Conservation (phyloP, 2,888 invertebrate species). For the Pristionchus mayeri region DNA sequence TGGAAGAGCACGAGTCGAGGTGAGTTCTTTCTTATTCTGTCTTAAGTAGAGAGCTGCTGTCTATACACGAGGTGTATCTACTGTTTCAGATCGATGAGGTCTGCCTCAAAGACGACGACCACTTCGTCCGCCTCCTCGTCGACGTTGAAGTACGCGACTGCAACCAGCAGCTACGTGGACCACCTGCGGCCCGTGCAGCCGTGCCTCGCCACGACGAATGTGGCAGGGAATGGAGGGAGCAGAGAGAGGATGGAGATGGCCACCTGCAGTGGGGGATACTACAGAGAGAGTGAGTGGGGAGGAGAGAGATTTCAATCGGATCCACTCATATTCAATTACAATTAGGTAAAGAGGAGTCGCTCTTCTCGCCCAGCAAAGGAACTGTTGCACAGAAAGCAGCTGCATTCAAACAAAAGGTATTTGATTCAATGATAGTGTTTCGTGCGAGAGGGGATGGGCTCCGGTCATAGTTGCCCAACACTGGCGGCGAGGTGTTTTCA, state of each 20-base stretch:
- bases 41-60: no score
- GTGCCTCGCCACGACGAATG: background rate
- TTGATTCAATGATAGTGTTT: no score
- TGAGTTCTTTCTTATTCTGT: background rate
- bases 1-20: slow-evolving; percentile 17
- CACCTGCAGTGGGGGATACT: background rate
- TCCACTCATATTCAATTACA: background rate
- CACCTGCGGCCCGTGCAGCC: slow-evolving; percentile 13
- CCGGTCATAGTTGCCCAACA: no score
- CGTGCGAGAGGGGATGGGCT: no score
- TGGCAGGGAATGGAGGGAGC: background rate
- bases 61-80: background rate
- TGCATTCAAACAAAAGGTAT: slow-evolving; percentile 35
- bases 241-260: background rate
- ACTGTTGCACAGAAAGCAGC: slow-evolving; percentile 17
- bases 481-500: no score
- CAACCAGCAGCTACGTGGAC: slow-evolving; percentile 31
- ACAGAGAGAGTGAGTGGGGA: background rate
- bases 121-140: background rate
- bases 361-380: slow-evolving; percentile 10
- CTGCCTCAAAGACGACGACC: background rate
- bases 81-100: background rate
- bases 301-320: background rate
- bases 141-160: background rate
- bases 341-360: background rate